Evolutionary conservation across 1,140 invertebrate genomes (phyloP).

Genomic region (Ridgeia piscesae): DNA sequence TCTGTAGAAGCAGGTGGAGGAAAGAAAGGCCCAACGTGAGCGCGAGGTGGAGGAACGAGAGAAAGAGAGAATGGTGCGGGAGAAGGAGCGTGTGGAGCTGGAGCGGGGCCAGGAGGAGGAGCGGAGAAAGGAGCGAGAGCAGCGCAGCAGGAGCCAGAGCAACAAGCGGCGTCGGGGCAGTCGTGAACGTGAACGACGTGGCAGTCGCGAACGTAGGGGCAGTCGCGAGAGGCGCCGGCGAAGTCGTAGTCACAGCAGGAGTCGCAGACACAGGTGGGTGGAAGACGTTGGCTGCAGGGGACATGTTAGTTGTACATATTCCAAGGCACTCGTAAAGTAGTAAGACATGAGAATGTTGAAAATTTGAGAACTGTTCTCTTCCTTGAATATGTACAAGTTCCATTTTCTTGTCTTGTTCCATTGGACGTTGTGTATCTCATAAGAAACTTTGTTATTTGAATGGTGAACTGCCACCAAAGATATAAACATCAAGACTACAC

Average conservation of each 20-base stretch:
- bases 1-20: neutral
- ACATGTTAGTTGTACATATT: too few relatives aligned
- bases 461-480: too few relatives aligned
- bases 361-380: too few relatives aligned
- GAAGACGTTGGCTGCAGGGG: too few relatives aligned
- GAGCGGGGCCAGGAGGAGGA: conserved; percentile 41
- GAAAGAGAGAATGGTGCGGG: neutral
- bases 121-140: conserved; percentile 44
- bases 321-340: too few relatives aligned
- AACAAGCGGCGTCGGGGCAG: conserved; percentile 18
- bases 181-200: neutral
- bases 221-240: conserved; percentile 34
- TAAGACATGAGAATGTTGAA: too few relatives aligned
- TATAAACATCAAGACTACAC: too few relatives aligned
- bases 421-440: too few relatives aligned
- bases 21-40: neutral
- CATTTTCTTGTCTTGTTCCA: too few relatives aligned
- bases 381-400: too few relatives aligned
- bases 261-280: conserved; percentile 29
- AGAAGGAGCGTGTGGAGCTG: conserved; percentile 31
- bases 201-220: conserved; percentile 25
- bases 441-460: too few relatives aligned
- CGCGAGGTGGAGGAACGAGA: neutral
- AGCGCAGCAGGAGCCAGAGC: conserved; percentile 23
- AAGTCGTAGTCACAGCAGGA: conserved; percentile 38